Evolutionary conservation across 2,888 invertebrate species (phyloP), one percentile per base, ranked within the genome.

Genomic region (Panzeria rudis): DNA sequence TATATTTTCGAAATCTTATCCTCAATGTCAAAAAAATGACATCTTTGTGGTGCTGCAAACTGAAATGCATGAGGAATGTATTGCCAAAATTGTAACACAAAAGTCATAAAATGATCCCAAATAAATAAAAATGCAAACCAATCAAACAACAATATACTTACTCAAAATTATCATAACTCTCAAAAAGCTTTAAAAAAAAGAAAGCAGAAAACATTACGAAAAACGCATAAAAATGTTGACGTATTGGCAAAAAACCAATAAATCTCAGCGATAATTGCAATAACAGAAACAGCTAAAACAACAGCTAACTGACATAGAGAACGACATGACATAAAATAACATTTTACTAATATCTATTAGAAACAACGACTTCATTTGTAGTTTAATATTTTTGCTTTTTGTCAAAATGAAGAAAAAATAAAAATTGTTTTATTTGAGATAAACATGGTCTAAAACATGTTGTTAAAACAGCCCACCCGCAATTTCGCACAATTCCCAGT

Each of bases 211-310:
- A 59, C n/a, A 59, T 50, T 64, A 50, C 7, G 71, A 79, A 80
- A 86, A 86, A 83, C 76, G 72, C 76, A 86, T 69, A 80, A 66
- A 77, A 86, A 61, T 79, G 82, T 82, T 82, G 85, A 85, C 75
- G 59, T 85, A 85, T 85, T 85, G 73, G 78, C 52, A 62, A 71
- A 86, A 83, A 80, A 73, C 20, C 86, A 81, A 86, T 83, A 86
- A 86, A 86, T 85, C 86, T 84, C 78, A 82, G 75, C 86, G 84
- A 81, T 83, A 84, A 84, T 84, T 83, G 79, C 83, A 86, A 80
- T 75, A 83, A 83, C 77, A 80, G 47, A 77, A 72, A 83, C 77
- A 78, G 73, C 69, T 73, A 76, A 61, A 86, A 41, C 79, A 86
- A 79, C 68, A 82, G 38, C 69, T 56, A 59, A 52, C 71, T 85